phyloP scores from a whole-genome alignment of 2,888 invertebrate genomes.

The Epirrita christyi region DNA sequence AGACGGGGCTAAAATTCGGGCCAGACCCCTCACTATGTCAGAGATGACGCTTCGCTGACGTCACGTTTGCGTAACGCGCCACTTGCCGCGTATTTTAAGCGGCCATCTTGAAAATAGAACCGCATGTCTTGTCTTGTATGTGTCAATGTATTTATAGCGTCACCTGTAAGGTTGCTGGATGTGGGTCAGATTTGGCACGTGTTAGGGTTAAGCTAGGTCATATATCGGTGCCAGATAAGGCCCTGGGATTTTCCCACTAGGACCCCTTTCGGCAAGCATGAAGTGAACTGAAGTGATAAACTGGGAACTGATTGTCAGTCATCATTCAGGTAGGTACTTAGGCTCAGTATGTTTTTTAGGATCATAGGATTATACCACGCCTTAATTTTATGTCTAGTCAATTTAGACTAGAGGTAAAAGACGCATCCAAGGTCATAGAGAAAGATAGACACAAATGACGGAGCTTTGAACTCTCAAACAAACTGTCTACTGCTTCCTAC shows the following conservation, averaged over 20 bases:
- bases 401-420: no score
- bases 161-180: conserved; percentile 54
- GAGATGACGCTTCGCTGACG: conserved; percentile 66
- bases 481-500: no score
- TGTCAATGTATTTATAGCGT: conserved; percentile 73
- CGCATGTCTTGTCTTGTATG: conserved; percentile 62
- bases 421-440: no score
- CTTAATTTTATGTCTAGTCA: no score
- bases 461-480: no score
- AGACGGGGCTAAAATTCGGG: not conserved
- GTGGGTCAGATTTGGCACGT: conserved; percentile 31
- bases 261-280: not conserved
- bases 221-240: conserved; percentile 1
- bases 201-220: conserved; percentile 31
- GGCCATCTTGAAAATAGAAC: conserved; percentile 63
- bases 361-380: no score
- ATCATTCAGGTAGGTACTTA: no score
- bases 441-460: no score
- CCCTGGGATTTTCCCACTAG: not conserved
- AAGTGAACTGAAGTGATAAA: no score
- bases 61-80: conserved; percentile 70
- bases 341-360: no score
- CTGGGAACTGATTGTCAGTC: no score
- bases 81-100: conserved; percentile 35
- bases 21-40: conserved; percentile 27